Base-by-base conservation (phyloP, 2,113 vertebrate genomes). In the Hyperoodon ampullatus region DNA sequence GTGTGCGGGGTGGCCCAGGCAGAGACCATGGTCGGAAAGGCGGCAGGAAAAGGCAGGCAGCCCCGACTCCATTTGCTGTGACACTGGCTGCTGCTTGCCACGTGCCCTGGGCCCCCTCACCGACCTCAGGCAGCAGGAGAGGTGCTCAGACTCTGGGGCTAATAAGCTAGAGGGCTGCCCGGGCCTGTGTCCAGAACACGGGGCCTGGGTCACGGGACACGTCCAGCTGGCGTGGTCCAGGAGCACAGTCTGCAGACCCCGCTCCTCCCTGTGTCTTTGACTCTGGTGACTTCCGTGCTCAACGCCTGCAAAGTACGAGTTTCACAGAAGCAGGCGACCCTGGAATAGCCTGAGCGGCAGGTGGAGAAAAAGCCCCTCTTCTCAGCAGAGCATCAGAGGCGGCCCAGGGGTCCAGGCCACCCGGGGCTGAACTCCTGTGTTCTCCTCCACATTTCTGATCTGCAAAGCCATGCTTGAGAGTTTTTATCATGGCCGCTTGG, bases 371-470 rank as follows among this genome's bases (percentile, higher is more conserved):
- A 47, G 55, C 30, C 55, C 33, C 60, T 47, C 55, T n/a, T 16
- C 28, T 24, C 19, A 10, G 53, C 65, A 35, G 33, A 35, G 33
- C 1, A 4, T n/a, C 33, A 18, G 33, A 15, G 6, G 35, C 10
- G 28, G 55, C 39, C 39, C 58, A 21, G 65, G 61, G 53, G 47
- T 15, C 44, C 28, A 42, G 78, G 60, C 16, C 6, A 33, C 26
- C 55, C 2, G 19, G 55, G 55, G 55, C 55, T 21, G 18, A 58
- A 21, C 55, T 58, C 55, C 81, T 10, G 11, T 61, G 86, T n/a
- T 24, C 55, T 58, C 23, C 39, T 30, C 23, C 11, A 15, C 6
- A 0, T 8, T 0, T 6, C n/a, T 23, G 86, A 6, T 68, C 23
- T 13, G 50, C 60, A 50, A 15, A 63, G 65, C 66, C 5, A 28